Conservation (phyloP, 2,888 invertebrate species). For the Drosophila neonasuta region DNA sequence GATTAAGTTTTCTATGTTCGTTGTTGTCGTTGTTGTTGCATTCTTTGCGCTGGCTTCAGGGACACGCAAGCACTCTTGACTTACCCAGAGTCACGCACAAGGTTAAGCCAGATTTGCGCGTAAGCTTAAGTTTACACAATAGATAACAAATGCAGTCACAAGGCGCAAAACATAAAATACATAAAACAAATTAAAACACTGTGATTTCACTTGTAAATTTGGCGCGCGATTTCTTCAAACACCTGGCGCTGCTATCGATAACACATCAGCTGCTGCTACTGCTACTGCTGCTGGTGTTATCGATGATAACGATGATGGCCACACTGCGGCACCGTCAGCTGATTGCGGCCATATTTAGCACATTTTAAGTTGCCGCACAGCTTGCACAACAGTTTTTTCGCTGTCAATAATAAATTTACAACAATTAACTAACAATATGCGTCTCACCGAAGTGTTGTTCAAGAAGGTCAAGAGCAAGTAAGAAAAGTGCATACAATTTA, state of each 20-base stretch:
- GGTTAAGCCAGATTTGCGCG: slow-evolving; percentile 30
- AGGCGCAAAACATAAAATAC: background rate
- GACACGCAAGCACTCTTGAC: slow-evolving; percentile 33
- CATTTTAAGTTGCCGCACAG: slow-evolving; percentile 9
- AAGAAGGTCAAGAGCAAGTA: slow-evolving; percentile 91
- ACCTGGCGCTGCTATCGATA: background rate
- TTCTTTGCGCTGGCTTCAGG: slow-evolving; percentile 42
- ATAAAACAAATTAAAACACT: background rate
- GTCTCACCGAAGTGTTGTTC: slow-evolving; percentile 87
- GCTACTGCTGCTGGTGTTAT: background rate
- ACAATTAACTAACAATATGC: slow-evolving; percentile 78
- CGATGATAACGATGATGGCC: background rate
- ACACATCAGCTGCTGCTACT: background rate
- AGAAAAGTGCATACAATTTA: slow-evolving; percentile 76
- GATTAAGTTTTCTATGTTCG: slow-evolving; percentile 34
- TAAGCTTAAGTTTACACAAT: slow-evolving; percentile 27
- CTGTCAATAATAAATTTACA: background rate
- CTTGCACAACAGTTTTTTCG: slow-evolving; percentile 63
- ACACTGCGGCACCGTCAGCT: slow-evolving; percentile 32
- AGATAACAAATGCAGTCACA: slow-evolving; percentile 1
- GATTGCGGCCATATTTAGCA: slow-evolving; percentile 28
- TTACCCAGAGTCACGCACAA: slow-evolving; percentile 25
- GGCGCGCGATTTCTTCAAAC: slow-evolving; percentile 10
- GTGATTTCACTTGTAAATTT: slow-evolving; percentile 13
- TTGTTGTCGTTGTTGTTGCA: slow-evolving; percentile 1